Base-by-base conservation (phyloP, 2,888 invertebrate genomes). In the Stramonita haemastoma region DNA sequence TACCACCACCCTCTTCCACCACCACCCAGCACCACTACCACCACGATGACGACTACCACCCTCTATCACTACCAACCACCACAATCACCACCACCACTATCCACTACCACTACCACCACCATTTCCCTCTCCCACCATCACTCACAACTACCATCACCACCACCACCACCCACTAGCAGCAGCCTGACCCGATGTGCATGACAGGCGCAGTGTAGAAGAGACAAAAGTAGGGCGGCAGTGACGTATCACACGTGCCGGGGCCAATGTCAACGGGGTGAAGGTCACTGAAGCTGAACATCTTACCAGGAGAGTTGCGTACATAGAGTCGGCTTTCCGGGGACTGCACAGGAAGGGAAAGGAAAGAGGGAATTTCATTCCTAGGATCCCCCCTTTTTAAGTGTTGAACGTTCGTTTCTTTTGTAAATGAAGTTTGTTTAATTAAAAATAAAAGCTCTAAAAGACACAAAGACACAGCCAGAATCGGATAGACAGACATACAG, bases 131-230 rank as follows among this genome's bases (percentile, higher is more conserved):
- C 2, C 46, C 46, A 46, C 46, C 46, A 46, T 8, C 46, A 46
- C 46, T n/a, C 46, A 46, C 46, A 2, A 46, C 46, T 46, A 46
- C 46, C 46, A 46, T 8, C 46, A 46, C 46, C 46, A 46, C 46
- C 46, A 46, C 46, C 46, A 46, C 46, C 46, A 46, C 46, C 46
- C 46, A 2, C 46, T n/a, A n/a, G n/a, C n/a, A n/a, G 19, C 60
- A 70, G 0, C 56, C 89, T 73, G 79, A 91, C 91, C 90, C 89
- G 26, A 90, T 19, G 0, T 32, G 66, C 6, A 91, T 22, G 32
- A 91, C 87, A 34, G 91, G 91, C 19, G 91, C 66, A 15, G 91
- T 90, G 56, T 91, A 91, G 77, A 89, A 89, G 22, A 91, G 87
- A 70, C 91, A 91, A 60, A 89, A 91, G 29, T 70, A 29, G 77